Base-by-base conservation (phyloP, 2,797 vertebrate species). In the Tachyglossus aculeatus region DNA sequence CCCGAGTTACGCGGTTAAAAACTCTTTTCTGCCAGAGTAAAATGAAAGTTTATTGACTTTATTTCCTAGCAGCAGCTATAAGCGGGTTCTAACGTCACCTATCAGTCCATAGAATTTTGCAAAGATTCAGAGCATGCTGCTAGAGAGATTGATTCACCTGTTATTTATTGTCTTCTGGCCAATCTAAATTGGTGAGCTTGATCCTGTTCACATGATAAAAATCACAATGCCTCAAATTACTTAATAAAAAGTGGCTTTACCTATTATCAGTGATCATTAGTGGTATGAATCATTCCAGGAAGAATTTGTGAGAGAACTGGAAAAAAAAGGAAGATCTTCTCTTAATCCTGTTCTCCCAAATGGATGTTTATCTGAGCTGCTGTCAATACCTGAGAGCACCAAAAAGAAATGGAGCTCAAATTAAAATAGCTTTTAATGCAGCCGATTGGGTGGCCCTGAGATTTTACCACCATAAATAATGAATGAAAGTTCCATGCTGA, bases 221-320 rank as follows among this genome's bases (percentile, higher is more conserved):
- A 90, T 85, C 86, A 81, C 90, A 90, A 90, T 90, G 90, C 91
- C 89, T 90, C 88, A 89, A 92, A 92, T 94, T 92, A 93, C 92
- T 91, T 91, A 92, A 92, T 93, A 93, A 94, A 93, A 90, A 91
- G 91, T 90, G 92, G 88, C 90, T 93, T 93, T 92, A 89, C 92
- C 90, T 91, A 86, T 93, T 93, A 94, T 93, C 93, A 92, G 91
- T 87, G 86, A 92, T 94, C 91, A 92, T 94, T 93, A 93, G 88
- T 71, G 88, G 88, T 93, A 93, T 90, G 87, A 81, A 73, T 78
- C 54, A 57, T 87, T 89, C 84, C 85, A 82, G 78, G 83, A 87
- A 88, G 82, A 85, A 78, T 88, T 82, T 81, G 79, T 77, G 58
- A 84, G 83, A 84, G 67, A 86, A 38, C 54, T 47, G 72, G 85